phyloP scores from a whole-genome alignment of 2,888 invertebrate genomes.

The Xanthorhoe spadicearia region DNA sequence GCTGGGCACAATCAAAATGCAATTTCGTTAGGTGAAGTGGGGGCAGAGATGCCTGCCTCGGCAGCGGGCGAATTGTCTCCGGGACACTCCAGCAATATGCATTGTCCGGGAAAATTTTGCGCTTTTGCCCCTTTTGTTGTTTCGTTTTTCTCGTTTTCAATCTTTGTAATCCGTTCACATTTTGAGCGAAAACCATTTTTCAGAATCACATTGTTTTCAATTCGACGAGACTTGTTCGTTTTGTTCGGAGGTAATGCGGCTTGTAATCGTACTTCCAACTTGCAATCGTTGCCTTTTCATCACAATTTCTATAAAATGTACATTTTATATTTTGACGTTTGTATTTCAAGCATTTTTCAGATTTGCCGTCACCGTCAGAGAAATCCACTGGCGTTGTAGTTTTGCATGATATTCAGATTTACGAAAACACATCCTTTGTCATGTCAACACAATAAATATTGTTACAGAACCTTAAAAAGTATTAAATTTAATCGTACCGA shows the following conservation, averaged over 20 bases:
- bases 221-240: constrained; percentile 36
- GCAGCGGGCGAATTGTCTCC: constrained; percentile 36
- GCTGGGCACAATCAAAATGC: constrained; percentile 71
- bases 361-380: neutral
- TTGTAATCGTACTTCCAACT: constrained; percentile 21
- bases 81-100: constrained; percentile 61
- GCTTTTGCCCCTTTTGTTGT: constrained; percentile 60
- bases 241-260: constrained; percentile 38
- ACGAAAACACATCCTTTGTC: neutral
- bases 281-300: constrained; percentile 12
- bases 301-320: neutral
- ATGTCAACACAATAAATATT: neutral
- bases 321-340: constrained; percentile 1
- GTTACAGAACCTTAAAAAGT: neutral
- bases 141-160: constrained; percentile 59
- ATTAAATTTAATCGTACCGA: constrained; percentile 1
- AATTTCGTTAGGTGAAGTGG: constrained; percentile 62
- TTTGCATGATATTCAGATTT: neutral
- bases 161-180: constrained; percentile 55
- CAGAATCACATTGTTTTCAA: constrained; percentile 44
- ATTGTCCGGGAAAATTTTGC: constrained; percentile 67
- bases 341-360: neutral
- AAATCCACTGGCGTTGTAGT: neutral
- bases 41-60: constrained; percentile 37
- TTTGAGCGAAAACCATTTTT: constrained; percentile 51